Conservation (phyloP, 2,888 invertebrate genomes). For the Opisthograptis luteolata region DNA sequence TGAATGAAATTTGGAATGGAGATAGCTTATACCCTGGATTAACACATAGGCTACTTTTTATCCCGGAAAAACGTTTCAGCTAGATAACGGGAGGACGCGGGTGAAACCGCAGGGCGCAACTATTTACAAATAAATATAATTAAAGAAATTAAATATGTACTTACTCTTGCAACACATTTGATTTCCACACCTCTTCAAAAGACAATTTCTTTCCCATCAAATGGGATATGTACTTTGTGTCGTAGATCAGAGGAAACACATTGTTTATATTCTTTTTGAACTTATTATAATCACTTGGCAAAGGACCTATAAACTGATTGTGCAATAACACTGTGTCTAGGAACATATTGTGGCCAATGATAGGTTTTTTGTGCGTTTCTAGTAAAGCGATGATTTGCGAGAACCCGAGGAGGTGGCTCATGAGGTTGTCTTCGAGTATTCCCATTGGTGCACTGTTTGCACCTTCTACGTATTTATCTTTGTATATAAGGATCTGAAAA, state of each 20-base stretch:
- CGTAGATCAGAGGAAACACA: constrained; percentile 88
- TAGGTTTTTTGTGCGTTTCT: constrained; percentile 85
- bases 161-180: constrained; percentile 80
- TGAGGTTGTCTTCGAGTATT: constrained; percentile 76
- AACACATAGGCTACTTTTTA: too few species aligned
- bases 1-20: too few species aligned
- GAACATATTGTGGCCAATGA: constrained; percentile 90
- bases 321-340: constrained; percentile 88
- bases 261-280: constrained; percentile 86
- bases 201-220: constrained; percentile 73
- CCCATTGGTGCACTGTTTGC: constrained; percentile 62
- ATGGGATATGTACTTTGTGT: constrained; percentile 89
- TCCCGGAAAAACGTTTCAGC: too few species aligned
- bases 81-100: too few species aligned
- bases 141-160: constrained; percentile 32
- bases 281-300: constrained; percentile 86
- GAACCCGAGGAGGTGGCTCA: constrained; percentile 86
- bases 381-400: constrained; percentile 86
- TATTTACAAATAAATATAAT: too few species aligned
- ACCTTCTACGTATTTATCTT: constrained; percentile 68
- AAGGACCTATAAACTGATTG: constrained; percentile 88
- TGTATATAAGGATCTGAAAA: constrained; percentile 72
- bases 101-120: too few species aligned
- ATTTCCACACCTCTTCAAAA: constrained; percentile 78
- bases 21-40: too few species aligned